A percentile compares a stretch with the other conserved stretches of the same genome.
Conservation (phyloP, 2,888 invertebrate genomes). For the Meganola albula region DNA sequence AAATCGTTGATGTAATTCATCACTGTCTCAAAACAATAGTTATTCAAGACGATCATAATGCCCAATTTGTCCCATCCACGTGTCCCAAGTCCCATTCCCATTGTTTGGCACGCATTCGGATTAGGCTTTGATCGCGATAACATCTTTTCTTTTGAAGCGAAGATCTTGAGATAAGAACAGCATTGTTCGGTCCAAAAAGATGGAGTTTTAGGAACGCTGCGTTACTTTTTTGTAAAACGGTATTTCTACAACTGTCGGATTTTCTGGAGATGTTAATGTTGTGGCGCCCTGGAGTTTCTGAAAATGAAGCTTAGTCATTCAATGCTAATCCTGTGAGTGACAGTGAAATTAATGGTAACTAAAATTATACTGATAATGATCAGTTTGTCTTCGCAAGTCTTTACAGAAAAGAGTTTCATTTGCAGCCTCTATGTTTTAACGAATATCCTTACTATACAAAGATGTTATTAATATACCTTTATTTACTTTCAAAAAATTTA, state of each 20-base stretch:
- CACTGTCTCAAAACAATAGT: slow-evolving; percentile 23
- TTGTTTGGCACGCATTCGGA: slow-evolving; percentile 55
- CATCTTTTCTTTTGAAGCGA: slow-evolving; percentile 45
- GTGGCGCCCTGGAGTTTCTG: slow-evolving; percentile 15
- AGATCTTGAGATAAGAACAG: slow-evolving; percentile 55
- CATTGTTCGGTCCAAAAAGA: slow-evolving; percentile 46
- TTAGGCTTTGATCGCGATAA: slow-evolving; percentile 51
- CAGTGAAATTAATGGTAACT: no score
- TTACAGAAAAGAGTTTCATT: no score
- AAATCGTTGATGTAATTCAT: slow-evolving; percentile 16
- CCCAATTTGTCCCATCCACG: slow-evolving; percentile 63
- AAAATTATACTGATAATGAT: no score
- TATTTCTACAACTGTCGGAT: slow-evolving; percentile 31
- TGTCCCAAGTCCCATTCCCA: slow-evolving; percentile 44
- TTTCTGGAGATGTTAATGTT: slow-evolving; percentile 12
- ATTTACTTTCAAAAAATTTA: no score
- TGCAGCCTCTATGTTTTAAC: no score
- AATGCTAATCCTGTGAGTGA: slow-evolving; percentile 3
- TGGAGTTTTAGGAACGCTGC: slow-evolving; percentile 29
- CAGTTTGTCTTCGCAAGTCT: no score
- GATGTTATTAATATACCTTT: no score
- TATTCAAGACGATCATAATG: slow-evolving; percentile 37
- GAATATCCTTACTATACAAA: no score
- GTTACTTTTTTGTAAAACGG: slow-evolving; percentile 44
- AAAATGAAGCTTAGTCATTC: slow-evolving; percentile 20